Evolutionary conservation across 2,888 invertebrate species (phyloP), one percentile per base, ranked within the genome.

Genomic region (Gryllus longicercus): DNA sequence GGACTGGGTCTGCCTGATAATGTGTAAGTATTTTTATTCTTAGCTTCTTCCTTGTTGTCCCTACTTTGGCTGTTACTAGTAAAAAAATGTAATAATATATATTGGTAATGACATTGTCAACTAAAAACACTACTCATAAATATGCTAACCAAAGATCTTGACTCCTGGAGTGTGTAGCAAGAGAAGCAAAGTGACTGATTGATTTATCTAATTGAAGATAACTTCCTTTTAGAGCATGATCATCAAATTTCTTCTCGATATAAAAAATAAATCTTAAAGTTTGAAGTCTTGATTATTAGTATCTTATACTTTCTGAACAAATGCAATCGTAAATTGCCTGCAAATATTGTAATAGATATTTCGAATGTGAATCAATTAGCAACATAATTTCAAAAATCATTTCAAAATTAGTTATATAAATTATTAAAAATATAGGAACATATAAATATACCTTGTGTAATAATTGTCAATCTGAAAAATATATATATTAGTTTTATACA

Each of bases 121-220:
- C 38, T 4, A 12, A 63, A 63, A 63, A 63, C 63, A 18, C 63
- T 63, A 63, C 8, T n/a, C 14, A 63, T 63, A 63, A 63, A 63
- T 63, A 63, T 63, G 14, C 16, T 63, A 63, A 63, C 63, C 63
- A 63, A 63, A 63, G 63, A 63, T 14, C n/a, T 63, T 14, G n/a
- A 63, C n/a, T 63, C 63, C 63, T 63, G 63, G 63, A 63, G 63
- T 63, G 63, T 63, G n/a, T 63, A 63, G 14, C 63, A 63, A 63
- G 8, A n/a, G 63, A 63, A 63, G 63, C 63, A 11, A 18, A 12
- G 23, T 23, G 76, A 25, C 16, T 76, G 14, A 76, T 76, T 76
- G 23, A 14, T 76, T 8, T 8, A 38, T 38, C 8, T 38, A 38
- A 38, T 38, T 38, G 38, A 38, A 38, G 38, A 8, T 38, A 38